Percentiles rank a stretch among this genome's conserved stretches.
These are phyloP conservation scores for Atrichornis clamosus DNA, from an alignment of 2,113 vertebrate species.

Conservation along the genomic window DNA sequence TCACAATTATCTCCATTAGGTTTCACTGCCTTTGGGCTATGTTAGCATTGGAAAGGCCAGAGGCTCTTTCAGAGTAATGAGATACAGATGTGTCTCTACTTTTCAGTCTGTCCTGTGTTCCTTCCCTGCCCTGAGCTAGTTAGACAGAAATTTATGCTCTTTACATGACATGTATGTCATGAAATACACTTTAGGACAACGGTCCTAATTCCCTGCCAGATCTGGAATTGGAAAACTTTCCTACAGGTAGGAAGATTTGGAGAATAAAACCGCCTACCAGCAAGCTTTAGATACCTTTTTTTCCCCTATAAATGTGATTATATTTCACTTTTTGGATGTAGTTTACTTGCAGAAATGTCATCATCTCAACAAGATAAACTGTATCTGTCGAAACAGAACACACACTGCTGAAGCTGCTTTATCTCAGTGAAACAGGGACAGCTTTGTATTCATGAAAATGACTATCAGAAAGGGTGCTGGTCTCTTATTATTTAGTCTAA, in stretches of 20 bases:
- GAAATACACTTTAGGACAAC: neutral
- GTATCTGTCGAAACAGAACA: neutral
- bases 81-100: neutral
- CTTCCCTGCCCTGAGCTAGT: neutral
- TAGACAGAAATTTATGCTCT: neutral
- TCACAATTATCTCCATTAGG: neutral
- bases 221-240: neutral
- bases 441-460: neutral
- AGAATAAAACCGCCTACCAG: neutral
- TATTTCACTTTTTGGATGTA: neutral
- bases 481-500: conserved; percentile 56
- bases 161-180: neutral
- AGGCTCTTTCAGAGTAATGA: neutral
- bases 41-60: neutral
- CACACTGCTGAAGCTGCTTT: neutral
- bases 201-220: neutral
- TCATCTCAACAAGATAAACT: neutral
- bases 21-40: neutral
- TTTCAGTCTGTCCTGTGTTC: neutral
- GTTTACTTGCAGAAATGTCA: neutral
- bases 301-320: neutral
- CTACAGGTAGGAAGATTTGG: neutral
- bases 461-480: neutral
- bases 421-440: neutral
- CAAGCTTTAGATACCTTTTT: neutral